Base-by-base conservation (phyloP, 2,797 vertebrate genomes). In the Ambastaia sidthimunki region DNA sequence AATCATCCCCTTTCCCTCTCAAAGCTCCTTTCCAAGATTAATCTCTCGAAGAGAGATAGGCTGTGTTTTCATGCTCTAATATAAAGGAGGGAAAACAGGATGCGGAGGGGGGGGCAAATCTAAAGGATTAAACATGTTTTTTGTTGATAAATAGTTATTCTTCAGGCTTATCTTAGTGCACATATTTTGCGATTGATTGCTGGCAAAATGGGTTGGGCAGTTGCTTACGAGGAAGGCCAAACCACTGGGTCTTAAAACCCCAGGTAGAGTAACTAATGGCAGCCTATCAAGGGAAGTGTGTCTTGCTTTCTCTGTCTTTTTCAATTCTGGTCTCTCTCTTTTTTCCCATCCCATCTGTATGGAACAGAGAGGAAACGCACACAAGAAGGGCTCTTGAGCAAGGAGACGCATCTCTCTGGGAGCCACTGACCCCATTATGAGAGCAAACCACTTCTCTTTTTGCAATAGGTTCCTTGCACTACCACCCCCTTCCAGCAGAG, bases 21-120 rank as follows among this genome's bases (percentile, higher is more conserved):
- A 93, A 92, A 93, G 90, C 92, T 90, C 91, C 90, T 92, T 92
- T 91, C 87, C 88, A 85, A 91, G 90, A 93, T 93, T 91, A 93
- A 92, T 87, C 86, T 85, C 84, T 86, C 63, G 7, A 37, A 78
- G 73, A 85, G 79, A 82, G 80, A 86, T 76, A 85, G 78, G 68
- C 69, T 68, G 63, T 67, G 71, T 75, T 85, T 82, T 77, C 71
- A 70, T 69, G 77, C 71, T 37, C 80, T 80, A 68, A 86, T 82
- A 89, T 68, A 73, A 84, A 78, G 47, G 34, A 62, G 25, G 25
- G 19, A 28, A 79, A 76, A 69, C 34, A 73, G 75, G 78, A 82
- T 71, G 72, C 52, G 75, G 84, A 28, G 83, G 13, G 88, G 82
- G 76, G 60, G 82, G 84, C 83, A 86, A 87, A 89, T 88, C 86